Percentiles rank a stretch among this genome's conserved stretches.
These are phyloP conservation scores for Crotophaga sulcirostris DNA, from an alignment of 2,113 vertebrate species.

Conservation along the genomic window DNA sequence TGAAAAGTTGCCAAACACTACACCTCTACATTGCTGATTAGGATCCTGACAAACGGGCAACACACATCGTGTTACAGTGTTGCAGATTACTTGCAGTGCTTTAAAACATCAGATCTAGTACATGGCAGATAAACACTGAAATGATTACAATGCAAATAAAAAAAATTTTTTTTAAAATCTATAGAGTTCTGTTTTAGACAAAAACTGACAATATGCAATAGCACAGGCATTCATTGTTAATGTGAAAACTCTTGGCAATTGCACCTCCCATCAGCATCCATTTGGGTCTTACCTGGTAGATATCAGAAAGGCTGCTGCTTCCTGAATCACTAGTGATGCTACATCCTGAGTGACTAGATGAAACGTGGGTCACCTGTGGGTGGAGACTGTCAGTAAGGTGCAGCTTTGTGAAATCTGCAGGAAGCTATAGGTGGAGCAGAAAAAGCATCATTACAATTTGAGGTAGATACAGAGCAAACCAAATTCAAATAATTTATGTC, in stretches of 20 bases:
- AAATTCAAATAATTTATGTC: not conserved
- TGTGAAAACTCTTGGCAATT: not conserved
- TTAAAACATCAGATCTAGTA: not conserved
- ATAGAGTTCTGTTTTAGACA: not conserved
- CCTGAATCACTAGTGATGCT: constrained; percentile 99
- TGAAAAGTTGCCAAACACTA: not conserved
- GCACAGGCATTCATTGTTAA: not conserved
- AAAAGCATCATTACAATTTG: constrained; percentile 68
- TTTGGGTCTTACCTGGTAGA: constrained; percentile 92
- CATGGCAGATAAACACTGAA: not conserved
- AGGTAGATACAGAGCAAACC: constrained; percentile 3
- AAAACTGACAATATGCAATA: not conserved
- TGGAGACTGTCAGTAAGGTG: constrained; percentile 98
- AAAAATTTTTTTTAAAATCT: not conserved
- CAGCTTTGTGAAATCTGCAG: constrained; percentile 98
- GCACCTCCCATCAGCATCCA: not conserved
- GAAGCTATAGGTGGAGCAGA: constrained; percentile 82
- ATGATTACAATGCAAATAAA: not conserved
- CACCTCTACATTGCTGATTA: not conserved
- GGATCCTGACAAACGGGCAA: not conserved
- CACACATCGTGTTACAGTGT: no score
- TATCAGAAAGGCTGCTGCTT: constrained; percentile 99
- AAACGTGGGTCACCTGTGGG: constrained; percentile 98
- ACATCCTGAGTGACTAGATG: constrained; percentile 99
- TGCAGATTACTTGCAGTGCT: not conserved